Percentiles rank a stretch among this genome's conserved stretches.
These are phyloP conservation scores for Cygnus atratus DNA, from an alignment of 2,113 vertebrate species.

Conservation along the genomic window DNA sequence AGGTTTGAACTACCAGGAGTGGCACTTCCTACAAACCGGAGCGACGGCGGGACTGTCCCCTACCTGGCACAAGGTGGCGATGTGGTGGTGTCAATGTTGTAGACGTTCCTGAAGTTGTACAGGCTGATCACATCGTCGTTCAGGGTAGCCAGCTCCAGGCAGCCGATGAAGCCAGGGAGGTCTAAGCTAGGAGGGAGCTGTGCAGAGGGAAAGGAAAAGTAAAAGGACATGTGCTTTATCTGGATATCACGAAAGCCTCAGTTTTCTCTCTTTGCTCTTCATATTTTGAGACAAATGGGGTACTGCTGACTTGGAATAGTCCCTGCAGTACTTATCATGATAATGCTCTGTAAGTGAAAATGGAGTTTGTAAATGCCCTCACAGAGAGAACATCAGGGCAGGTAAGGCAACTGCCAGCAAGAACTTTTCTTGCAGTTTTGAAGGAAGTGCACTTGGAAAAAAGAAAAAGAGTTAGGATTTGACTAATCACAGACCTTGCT, in stretches of 20 bases:
- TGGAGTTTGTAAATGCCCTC: not conserved
- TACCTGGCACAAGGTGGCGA: conserved; percentile 89
- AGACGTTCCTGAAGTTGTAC: conserved; percentile 90
- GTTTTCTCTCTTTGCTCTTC: not conserved
- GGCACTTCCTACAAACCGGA: not conserved
- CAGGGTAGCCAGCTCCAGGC: conserved; percentile 90
- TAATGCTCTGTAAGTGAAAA: not conserved
- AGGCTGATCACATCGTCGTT: conserved; percentile 95
- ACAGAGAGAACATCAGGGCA: not conserved
- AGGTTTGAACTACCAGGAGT: not conserved
- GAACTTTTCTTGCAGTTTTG: not conserved
- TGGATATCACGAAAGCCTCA: not conserved
- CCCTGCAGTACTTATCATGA: not conserved
- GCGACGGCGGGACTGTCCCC: not conserved
- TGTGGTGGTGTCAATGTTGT: conserved; percentile 82
- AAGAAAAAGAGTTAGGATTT: not conserved
- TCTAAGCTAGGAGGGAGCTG: conserved; percentile 91
- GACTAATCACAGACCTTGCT: not conserved
- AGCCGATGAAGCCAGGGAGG: conserved; percentile 90
- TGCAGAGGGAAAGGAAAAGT: not conserved
- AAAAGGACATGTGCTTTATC: not conserved
- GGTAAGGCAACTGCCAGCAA: not conserved
- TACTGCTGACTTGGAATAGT: not conserved
- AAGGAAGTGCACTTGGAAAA: not conserved
- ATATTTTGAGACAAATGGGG: not conserved